Evolutionary conservation across 2,888 invertebrate species (phyloP).

Genomic region (Coenonympha arcania): DNA sequence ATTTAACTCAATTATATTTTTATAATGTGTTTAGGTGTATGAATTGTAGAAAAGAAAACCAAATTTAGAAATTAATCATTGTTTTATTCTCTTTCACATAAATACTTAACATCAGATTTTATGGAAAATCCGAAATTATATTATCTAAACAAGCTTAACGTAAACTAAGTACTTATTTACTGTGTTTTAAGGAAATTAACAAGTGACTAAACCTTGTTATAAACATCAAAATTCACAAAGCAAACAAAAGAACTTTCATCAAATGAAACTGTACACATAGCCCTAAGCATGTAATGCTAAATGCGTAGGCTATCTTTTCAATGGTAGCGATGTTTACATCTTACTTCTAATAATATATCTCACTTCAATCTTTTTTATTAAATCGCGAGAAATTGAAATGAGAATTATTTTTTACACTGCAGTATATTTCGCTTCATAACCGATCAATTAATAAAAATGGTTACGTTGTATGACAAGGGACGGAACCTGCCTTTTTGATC

Average conservation of each 20-base stretch:
- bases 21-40: too few species aligned
- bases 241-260: slow-evolving; percentile 8
- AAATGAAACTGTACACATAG: slow-evolving; percentile 5
- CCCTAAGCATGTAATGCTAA: not conserved
- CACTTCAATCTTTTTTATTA: too few species aligned
- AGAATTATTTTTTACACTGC: too few species aligned
- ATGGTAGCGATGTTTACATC: too few species aligned
- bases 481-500: not conserved
- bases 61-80: slow-evolving; percentile 54
- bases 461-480: slow-evolving; percentile 17
- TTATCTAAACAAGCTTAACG: slow-evolving; percentile 48
- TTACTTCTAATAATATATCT: too few species aligned
- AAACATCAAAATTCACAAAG: slow-evolving; percentile 29
- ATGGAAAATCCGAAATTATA: slow-evolving; percentile 39
- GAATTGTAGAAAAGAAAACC: slow-evolving; percentile 33
- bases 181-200: slow-evolving; percentile 49
- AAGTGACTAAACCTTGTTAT: slow-evolving; percentile 58
- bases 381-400: too few species aligned
- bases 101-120: slow-evolving; percentile 60
- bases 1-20: too few species aligned
- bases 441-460: slow-evolving; percentile 15
- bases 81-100: slow-evolving; percentile 67
- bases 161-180: slow-evolving; percentile 48
- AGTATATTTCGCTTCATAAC: not conserved
- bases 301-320: not conserved